Evolutionary conservation across 1,140 invertebrate genomes (phyloP), one percentile per base, ranked within the genome.

Genomic region (Aphidius gifuensis): DNA sequence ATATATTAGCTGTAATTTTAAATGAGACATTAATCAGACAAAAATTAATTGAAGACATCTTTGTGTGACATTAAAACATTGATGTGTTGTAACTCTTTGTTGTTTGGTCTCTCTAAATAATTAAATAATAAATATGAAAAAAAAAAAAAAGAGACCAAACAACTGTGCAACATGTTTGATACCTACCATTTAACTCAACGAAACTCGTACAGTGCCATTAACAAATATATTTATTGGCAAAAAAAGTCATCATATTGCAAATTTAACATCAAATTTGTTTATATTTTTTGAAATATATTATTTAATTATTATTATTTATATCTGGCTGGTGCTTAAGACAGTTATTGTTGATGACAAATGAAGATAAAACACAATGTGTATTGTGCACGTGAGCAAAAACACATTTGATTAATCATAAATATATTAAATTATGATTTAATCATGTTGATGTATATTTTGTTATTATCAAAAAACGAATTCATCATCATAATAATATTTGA

Each of bases 1-100:
- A 68, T 78, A 73, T 75, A 73, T 74, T 74, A 70, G 80, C 80
- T 81, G 80, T 78, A 81, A 81, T 71, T 81, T 81, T 70, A 81
- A 81, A 81, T 74, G 72, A 80, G 75, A 72, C 67, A 81, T 81
- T 78, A 78, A 76, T 74, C 23, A 32, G 72, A 80, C 77, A 75
- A 74, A 71, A 68, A 71, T 58, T 72, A 74, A 68, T 67, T 70
- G 67, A 44, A 42, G 72, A 72, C 68, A 70, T 70, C 65, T 70
- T 51, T 32, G 38, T 21, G 71, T 75, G 71, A 70, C 68, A 70
- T 57, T 67, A 71, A 75, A 68, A 68, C 62, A 68, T 68, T 69
- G 65, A 71, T 69, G 70, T 65, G 60, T 69, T 69, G 60, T 65
- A 55, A 62, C 43, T 56, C 69, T 70, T 65, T 68, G 72, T 79